These are phyloP conservation scores for Ophion ventricosus DNA, from an alignment of 2,888 invertebrate species.

Conservation along the genomic window DNA sequence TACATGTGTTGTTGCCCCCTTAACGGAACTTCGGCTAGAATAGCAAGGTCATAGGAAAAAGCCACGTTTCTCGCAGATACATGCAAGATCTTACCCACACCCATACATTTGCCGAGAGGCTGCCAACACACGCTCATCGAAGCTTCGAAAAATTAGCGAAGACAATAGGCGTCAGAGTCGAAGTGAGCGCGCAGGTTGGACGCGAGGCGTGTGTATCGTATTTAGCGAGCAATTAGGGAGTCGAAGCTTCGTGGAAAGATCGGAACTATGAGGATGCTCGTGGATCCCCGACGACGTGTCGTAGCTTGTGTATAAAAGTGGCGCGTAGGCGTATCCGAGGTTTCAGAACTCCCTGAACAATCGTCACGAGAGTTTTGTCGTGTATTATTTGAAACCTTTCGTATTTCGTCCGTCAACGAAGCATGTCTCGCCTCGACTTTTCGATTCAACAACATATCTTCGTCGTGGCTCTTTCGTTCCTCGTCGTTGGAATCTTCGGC, in stretches of 20 bases:
- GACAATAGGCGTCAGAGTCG: background rate
- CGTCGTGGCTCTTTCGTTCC: background rate
- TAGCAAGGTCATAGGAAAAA: conserved; percentile 25
- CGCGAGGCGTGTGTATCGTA: conserved; percentile 13
- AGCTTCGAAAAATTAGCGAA: conserved; percentile 12
- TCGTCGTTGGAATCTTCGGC: conserved; percentile 4
- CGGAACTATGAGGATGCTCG: conserved; percentile 6
- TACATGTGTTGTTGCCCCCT: no score
- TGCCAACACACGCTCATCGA: background rate
- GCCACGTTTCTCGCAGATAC: background rate
- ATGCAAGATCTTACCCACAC: background rate
- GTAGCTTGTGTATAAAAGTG: conserved; percentile 45
- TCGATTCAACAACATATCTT: no score
- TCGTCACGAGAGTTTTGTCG: conserved; percentile 4
- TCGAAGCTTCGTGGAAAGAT: conserved; percentile 61
- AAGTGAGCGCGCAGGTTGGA: background rate
- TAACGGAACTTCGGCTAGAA: conserved; percentile 27
- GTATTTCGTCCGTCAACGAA: background rate
- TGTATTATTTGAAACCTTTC: background rate
- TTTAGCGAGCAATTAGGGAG: conserved; percentile 67
- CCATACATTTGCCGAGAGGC: background rate
- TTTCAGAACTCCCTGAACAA: conserved; percentile 48
- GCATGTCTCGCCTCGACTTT: conserved; percentile 11
- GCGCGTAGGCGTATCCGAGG: conserved; percentile 8
- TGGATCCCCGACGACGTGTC: background rate